phyloP scores from a whole-genome alignment of 1,140 invertebrate genomes.

The Bombus breviceps region DNA sequence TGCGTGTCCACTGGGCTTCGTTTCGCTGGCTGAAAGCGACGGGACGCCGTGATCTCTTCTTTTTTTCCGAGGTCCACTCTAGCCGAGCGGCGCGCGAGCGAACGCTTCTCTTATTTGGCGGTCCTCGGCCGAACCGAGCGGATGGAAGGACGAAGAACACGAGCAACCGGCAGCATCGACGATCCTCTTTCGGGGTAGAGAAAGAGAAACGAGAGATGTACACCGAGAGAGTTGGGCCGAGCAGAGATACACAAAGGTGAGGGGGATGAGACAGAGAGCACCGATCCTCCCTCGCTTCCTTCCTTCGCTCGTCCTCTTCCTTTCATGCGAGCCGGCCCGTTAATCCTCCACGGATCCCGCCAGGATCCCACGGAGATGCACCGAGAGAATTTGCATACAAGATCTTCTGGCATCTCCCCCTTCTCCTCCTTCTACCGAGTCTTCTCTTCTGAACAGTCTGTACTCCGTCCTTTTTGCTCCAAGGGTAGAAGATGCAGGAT shows the following conservation, averaged over 20 bases:
- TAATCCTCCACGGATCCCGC: conserved; percentile 81
- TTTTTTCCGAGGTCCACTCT: conserved; percentile 44
- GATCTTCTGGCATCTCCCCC: conserved; percentile 79
- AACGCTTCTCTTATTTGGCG: conserved; percentile 62
- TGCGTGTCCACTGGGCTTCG: conserved; percentile 30
- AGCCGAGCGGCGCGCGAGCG: conserved; percentile 44
- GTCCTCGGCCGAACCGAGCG: conserved; percentile 29
- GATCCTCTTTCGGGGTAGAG: neutral
- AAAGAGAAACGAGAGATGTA: conserved; percentile 13
- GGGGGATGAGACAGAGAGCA: conserved; percentile 22
- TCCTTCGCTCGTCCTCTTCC: conserved; percentile 61
- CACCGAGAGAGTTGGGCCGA: neutral
- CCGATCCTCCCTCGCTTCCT: conserved; percentile 31
- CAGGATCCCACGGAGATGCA: conserved; percentile 83
- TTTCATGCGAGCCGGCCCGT: conserved; percentile 83
- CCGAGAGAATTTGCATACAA: conserved; percentile 83
- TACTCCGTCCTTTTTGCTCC: neutral
- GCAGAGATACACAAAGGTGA: conserved; percentile 3
- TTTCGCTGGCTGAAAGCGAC: conserved; percentile 18
- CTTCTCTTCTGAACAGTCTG: conserved; percentile 39
- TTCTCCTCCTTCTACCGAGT: conserved; percentile 56
- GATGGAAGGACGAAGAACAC: conserved; percentile 50
- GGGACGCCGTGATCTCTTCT: conserved; percentile 46
- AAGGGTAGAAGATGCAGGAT: neutral
- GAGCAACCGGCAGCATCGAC: conserved; percentile 20